Evolutionary conservation across 2,113 vertebrate species (phyloP), one percentile per base, ranked within the genome.

Genomic region (Entomyzon cyanotis): DNA sequence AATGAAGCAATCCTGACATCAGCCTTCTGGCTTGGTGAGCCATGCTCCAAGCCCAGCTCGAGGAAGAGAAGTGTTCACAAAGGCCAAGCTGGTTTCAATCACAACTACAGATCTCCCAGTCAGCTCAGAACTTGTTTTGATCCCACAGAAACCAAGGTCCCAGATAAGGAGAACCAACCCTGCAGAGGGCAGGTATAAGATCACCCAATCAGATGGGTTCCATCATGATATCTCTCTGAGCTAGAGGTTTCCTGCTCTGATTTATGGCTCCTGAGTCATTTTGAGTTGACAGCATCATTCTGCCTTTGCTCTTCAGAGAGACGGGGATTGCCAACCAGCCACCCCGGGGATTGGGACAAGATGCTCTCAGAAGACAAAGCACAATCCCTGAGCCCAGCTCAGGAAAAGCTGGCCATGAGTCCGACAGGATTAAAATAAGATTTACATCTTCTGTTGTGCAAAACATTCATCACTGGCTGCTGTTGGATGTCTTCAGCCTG

Each of bases 1-100:
- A 86, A 87, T 78, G 86, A 91, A 95, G 86, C 73, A 78, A 87
- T 68, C 30, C 73, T 89, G 84, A 81, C 76, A 95, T 93, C 91
- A 97, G 83, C 60, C 68, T 89, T n/a, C 58, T 91, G 78, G 82
- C 63, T 83, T 90, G 49, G 47, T 81, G 47, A 81, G 56, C 50
- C 70, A 39, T 7, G 39, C 42, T 90, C n/a, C 50, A 69, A 11
- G 25, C 63, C 64, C 59, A 81, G 55, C 56, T 67, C 3, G 0
- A 86, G 60, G 47, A 75, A 47, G 11, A 17, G 23, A 55, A 74
- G 33, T 7, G 50, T 27, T 90, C 50, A 55, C 47, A 71, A 78
- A 84, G 76, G 76, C 90, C 76, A 31, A 4, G 15, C 20, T 89
- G 52, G 42, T 67, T 89, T 31, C 67, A 78, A 4, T 63, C 59